Conservation (phyloP, 2,797 vertebrate species). For the Acipenser oxyrinchus region DNA sequence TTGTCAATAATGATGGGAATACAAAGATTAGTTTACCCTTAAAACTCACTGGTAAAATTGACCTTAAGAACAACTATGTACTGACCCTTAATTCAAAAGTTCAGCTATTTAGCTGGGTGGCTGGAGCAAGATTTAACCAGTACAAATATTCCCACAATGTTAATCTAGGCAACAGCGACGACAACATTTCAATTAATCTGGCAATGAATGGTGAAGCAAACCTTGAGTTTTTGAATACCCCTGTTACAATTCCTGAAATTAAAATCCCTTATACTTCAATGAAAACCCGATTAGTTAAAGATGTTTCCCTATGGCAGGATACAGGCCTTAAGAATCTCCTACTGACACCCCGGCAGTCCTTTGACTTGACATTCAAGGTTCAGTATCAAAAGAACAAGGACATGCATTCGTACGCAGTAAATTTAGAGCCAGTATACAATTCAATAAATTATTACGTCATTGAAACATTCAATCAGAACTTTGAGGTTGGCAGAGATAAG, state of each 20-base stretch:
- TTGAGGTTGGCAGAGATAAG: conserved; percentile 61
- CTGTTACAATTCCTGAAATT: conserved; percentile 74
- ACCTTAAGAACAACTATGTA: conserved; percentile 74
- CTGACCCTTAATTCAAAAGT: conserved; percentile 62
- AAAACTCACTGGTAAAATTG: conserved; percentile 78
- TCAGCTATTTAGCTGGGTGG: conserved; percentile 66
- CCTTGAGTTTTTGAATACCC: conserved; percentile 80
- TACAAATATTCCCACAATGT: conserved; percentile 83
- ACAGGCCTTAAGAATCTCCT: conserved; percentile 72
- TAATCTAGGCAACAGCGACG: conserved; percentile 63
- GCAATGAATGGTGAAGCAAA: conserved; percentile 79
- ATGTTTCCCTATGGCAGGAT: conserved; percentile 81
- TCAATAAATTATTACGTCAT: conserved; percentile 51
- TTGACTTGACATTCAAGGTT: conserved; percentile 74
- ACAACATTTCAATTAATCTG: conserved; percentile 51
- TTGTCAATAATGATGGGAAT: conserved; percentile 72
- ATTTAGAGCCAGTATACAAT: conserved; percentile 64
- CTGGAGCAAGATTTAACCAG: conserved; percentile 81
- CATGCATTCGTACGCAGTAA: conserved; percentile 57
- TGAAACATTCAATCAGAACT: conserved; percentile 49
- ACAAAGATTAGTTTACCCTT: conserved; percentile 78
- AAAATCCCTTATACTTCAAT: conserved; percentile 60
- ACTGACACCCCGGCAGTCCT: conserved; percentile 75
- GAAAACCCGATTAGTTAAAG: conserved; percentile 58
- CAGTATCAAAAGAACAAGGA: conserved; percentile 84